Conservation (phyloP, 2,888 invertebrate species). For the Amphipoea oculea region DNA sequence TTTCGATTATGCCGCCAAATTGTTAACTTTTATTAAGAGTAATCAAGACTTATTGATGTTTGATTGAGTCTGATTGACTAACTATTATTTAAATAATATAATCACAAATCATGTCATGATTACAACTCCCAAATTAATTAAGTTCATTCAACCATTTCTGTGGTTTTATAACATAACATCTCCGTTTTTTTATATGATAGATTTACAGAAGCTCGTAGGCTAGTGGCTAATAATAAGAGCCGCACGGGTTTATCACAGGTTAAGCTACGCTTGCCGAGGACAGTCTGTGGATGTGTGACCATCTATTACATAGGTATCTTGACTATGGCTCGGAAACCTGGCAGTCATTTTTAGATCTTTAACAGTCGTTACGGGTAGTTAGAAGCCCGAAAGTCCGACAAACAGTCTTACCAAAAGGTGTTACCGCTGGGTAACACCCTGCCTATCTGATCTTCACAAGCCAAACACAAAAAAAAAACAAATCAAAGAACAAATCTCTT, state of each 20-base stretch:
- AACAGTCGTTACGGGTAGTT: background rate
- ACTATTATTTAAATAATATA: conserved; percentile 33
- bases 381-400: background rate
- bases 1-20: conserved; percentile 10
- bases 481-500: no score
- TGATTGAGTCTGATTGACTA: conserved; percentile 41
- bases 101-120: conserved; percentile 19
- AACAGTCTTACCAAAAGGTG: background rate
- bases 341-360: background rate
- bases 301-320: background rate
- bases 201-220: conserved; percentile 20
- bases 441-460: no score
- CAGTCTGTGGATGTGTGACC: background rate
- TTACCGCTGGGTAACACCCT: no score
- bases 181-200: background rate
- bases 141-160: conserved; percentile 39
- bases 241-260: background rate
- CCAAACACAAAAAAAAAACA: no score
- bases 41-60: conserved; percentile 39
- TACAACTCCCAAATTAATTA: conserved; percentile 32
- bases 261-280: background rate
- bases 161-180: conserved; percentile 6
- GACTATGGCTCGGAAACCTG: background rate
- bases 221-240: background rate
- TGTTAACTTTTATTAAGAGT: conserved; percentile 18